A percentile compares a stretch with the other conserved stretches of the same genome.
These are phyloP conservation scores for Podarcis lilfordi DNA, from an alignment of 2,797 vertebrate species.

Conservation along the genomic window DNA sequence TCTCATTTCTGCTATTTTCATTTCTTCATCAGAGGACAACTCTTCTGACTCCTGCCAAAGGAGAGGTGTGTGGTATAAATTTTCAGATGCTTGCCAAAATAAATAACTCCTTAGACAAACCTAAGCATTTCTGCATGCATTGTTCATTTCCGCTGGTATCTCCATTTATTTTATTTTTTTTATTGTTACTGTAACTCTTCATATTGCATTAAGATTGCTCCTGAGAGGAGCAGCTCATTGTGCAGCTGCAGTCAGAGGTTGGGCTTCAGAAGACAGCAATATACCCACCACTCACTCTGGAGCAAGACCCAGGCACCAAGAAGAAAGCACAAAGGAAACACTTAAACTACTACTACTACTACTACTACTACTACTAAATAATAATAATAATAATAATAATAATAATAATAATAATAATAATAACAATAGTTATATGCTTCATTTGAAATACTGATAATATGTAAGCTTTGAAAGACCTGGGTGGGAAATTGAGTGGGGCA, in stretches of 20 bases:
- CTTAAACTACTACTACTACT: too few species aligned
- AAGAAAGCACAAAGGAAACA: neutral
- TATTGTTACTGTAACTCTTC: neutral
- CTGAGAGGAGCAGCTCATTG: neutral
- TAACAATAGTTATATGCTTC: too few species aligned
- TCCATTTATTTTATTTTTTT: too few species aligned
- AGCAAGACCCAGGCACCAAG: neutral
- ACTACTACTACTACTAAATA: too few species aligned
- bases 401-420: too few species aligned
- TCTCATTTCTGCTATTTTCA: slow-evolving; percentile 97
- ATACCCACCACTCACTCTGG: neutral
- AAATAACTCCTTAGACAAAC: neutral
- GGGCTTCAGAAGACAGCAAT: neutral
- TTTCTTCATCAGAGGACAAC: slow-evolving; percentile 94
- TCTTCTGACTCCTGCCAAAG: slow-evolving; percentile 92
- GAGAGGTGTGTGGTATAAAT: slow-evolving; percentile 3
- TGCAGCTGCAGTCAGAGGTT: neutral
- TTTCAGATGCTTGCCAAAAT: neutral
- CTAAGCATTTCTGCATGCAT: neutral
- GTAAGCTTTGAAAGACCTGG: neutral
- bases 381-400: too few species aligned
- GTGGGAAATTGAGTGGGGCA: neutral
- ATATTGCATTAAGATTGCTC: neutral
- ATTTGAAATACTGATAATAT: too few species aligned
- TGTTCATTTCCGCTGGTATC: neutral